Conservation (phyloP, 2,888 invertebrate genomes). For the Copidosoma aretas region DNA sequence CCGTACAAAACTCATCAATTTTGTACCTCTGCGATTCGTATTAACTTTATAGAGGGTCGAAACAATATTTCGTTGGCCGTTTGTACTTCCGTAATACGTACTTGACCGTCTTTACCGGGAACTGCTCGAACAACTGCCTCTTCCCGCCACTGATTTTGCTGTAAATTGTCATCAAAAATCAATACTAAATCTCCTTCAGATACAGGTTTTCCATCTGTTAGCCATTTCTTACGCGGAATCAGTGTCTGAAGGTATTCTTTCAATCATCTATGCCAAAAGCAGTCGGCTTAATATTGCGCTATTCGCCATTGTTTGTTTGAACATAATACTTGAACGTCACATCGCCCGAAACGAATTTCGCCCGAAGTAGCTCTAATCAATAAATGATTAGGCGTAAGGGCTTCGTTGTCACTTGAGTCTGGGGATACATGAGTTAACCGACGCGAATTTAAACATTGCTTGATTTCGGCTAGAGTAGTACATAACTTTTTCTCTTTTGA, state of each 20-base stretch:
- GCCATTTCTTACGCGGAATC: neutral
- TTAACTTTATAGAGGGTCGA: neutral
- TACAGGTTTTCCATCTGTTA: neutral
- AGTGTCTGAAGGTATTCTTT: neutral
- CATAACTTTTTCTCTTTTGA: constrained; percentile 19
- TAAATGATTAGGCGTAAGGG: constrained; percentile 35
- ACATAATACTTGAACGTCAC: neutral
- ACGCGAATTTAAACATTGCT: constrained; percentile 30
- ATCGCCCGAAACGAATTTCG: neutral
- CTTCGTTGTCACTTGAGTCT: constrained; percentile 40
- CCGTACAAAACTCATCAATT: too few relatives aligned
- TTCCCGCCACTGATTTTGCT: neutral
- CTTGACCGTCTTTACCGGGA: neutral
- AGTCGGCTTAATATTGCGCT: neutral
- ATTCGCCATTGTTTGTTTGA: neutral
- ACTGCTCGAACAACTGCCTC: neutral
- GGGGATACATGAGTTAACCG: constrained; percentile 46
- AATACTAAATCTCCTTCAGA: neutral
- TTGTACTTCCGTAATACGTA: neutral
- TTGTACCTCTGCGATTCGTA: constrained; percentile 1
- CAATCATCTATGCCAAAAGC: neutral
- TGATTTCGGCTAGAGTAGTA: constrained; percentile 32
- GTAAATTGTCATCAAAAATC: constrained; percentile 7
- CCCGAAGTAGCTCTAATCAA: constrained; percentile 28
- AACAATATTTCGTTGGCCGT: neutral